A percentile compares a stretch with the other conserved stretches of the same genome.
Conservation (phyloP, 2,113 vertebrate genomes). For the Melanocharis versteri region DNA sequence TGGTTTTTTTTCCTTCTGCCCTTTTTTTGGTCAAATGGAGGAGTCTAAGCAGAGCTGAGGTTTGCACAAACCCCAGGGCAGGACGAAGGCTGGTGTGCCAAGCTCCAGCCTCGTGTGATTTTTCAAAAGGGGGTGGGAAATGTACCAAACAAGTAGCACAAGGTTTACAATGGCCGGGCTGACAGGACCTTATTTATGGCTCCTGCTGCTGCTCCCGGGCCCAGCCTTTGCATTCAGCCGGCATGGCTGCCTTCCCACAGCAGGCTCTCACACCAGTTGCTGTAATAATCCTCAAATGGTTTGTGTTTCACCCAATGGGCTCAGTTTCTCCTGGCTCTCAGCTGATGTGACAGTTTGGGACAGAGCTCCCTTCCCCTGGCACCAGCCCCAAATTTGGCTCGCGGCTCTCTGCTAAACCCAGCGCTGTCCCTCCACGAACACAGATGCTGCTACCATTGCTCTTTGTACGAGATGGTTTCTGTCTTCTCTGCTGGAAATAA, state of each 20-base stretch:
- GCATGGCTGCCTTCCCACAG: not conserved
- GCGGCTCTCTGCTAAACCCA: not conserved
- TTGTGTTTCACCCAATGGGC: not conserved
- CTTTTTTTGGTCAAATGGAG: not conserved
- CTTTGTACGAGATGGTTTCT: not conserved
- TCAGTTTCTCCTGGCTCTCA: not conserved
- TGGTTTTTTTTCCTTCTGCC: rapidly evolving
- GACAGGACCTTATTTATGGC: not conserved
- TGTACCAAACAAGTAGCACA: not conserved
- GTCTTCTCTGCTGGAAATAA: not conserved
- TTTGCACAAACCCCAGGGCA: not conserved
- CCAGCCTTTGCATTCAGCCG: not conserved
- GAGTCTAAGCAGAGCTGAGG: not conserved
- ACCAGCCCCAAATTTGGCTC: not conserved
- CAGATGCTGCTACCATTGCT: not conserved
- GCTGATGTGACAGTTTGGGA: not conserved
- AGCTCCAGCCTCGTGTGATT: not conserved
- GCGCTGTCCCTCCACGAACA: rapidly evolving
- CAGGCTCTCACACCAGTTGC: not conserved
- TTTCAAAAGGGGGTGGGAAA: not conserved
- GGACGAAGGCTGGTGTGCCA: not conserved
- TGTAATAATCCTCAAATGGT: not conserved
- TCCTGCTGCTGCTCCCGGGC: not conserved
- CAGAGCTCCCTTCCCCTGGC: not conserved
- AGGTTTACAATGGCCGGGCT: not conserved